Evolutionary conservation across 2,797 vertebrate species (phyloP).

Genomic region (Molothrus ater): DNA sequence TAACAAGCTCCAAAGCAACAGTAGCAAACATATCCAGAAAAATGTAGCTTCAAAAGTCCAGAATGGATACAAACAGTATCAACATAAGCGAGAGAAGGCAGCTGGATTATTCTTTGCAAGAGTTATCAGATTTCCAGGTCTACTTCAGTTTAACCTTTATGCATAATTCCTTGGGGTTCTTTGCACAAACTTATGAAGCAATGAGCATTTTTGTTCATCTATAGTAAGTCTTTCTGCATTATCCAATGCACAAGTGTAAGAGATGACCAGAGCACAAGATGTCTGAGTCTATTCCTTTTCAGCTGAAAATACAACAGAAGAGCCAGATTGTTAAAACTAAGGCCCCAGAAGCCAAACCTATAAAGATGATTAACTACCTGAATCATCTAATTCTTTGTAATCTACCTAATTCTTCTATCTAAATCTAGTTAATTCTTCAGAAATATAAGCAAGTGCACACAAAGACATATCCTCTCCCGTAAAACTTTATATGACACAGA

Average conservation of each 20-base stretch:
- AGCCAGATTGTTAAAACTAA: background rate
- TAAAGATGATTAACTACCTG: background rate
- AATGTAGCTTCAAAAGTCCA: background rate
- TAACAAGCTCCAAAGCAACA: background rate
- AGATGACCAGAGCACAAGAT: background rate
- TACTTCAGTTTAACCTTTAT: background rate
- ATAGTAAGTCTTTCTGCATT: background rate
- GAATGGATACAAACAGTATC: background rate
- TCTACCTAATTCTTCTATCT: background rate
- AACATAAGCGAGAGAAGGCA: background rate
- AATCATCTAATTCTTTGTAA: background rate
- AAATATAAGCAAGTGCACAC: background rate
- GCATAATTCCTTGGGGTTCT: background rate
- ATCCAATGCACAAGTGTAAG: background rate
- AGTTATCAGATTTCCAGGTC: background rate
- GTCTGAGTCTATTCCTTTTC: background rate
- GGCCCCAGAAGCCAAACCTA: background rate
- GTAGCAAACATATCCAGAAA: background rate
- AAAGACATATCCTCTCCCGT: background rate
- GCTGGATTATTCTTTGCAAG: background rate
- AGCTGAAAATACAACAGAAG: background rate
- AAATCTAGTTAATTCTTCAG: background rate
- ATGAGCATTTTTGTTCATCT: background rate
- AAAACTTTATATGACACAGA: background rate
- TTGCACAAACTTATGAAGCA: background rate